Conservation (phyloP, 2,888 invertebrate species). For the Drosophila anceps region DNA sequence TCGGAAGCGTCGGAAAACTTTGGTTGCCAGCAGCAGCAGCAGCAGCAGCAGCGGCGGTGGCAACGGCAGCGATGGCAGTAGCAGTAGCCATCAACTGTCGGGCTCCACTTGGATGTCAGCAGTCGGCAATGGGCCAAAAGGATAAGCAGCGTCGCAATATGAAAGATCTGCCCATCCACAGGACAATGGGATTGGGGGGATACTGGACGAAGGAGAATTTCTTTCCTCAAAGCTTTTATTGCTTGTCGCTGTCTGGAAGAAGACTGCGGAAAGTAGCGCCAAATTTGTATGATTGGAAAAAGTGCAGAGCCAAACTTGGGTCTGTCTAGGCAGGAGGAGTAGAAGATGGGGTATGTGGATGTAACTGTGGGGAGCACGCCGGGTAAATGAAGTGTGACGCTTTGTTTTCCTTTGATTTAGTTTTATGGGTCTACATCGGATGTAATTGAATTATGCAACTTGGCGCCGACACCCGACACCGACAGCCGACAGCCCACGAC, state of each 20-base stretch:
- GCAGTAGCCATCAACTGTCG: constrained; percentile 55
- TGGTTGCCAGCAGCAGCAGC: constrained; percentile 51
- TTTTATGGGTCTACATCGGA: constrained; percentile 85
- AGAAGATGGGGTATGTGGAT: constrained; percentile 36
- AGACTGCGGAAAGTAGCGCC: constrained; percentile 41
- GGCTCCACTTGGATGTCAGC: constrained; percentile 48
- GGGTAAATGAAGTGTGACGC: constrained; percentile 83
- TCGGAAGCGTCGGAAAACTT: constrained; percentile 73
- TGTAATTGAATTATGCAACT: constrained; percentile 85
- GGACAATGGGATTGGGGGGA: neutral
- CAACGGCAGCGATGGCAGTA: too few species aligned
- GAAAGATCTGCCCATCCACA: constrained; percentile 40
- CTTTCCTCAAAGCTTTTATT: constrained; percentile 59
- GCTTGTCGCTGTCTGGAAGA: constrained; percentile 48
- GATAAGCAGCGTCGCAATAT: constrained; percentile 55
- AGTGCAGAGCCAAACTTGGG: constrained; percentile 30
- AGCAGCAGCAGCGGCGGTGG: constrained; percentile 1
- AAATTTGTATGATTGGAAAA: constrained; percentile 51
- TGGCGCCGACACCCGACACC: constrained; percentile 81
- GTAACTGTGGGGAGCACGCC: constrained; percentile 30
- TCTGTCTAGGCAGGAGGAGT: constrained; percentile 24
- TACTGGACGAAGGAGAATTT: constrained; percentile 26
- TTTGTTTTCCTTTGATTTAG: constrained; percentile 84
- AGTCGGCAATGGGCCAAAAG: constrained; percentile 53
- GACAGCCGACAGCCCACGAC: constrained; percentile 18